Evolutionary conservation across 2,113 vertebrate species (phyloP).

Genomic region (Chamaea fasciata): DNA sequence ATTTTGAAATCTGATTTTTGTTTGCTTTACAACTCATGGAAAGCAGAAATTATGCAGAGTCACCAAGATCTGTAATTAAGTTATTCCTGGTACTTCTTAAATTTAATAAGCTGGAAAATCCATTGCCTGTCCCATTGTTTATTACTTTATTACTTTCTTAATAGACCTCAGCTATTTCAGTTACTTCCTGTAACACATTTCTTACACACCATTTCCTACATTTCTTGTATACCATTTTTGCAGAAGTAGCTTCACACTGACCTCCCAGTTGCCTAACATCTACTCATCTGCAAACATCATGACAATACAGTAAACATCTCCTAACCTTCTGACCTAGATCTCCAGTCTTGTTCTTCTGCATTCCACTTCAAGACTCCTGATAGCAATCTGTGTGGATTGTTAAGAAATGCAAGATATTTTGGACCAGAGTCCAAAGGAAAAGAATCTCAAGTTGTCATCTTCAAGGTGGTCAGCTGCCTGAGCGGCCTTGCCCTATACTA

Average conservation of each 20-base stretch:
- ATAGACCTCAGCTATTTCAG: background rate
- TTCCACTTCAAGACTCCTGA: background rate
- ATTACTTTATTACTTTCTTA: background rate
- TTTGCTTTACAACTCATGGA: background rate
- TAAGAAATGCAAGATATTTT: background rate
- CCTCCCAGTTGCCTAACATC: background rate
- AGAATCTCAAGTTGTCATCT: background rate
- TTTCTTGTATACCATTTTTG: background rate
- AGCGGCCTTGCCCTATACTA: background rate
- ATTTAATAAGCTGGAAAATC: background rate
- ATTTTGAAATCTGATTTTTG: background rate
- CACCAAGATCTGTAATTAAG: background rate
- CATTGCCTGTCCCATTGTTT: background rate
- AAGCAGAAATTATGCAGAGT: background rate
- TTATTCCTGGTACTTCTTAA: background rate
- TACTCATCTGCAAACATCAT: background rate
- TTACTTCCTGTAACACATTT: background rate
- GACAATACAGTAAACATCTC: background rate
- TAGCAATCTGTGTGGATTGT: background rate
- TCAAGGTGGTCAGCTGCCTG: background rate
- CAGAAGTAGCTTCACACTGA: background rate
- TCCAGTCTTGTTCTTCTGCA: background rate
- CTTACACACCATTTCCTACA: background rate
- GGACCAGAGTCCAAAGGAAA: background rate
- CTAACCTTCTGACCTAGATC: background rate